phyloP scores from a whole-genome alignment of 2,797 vertebrate genomes.

The Acomys russatus region DNA sequence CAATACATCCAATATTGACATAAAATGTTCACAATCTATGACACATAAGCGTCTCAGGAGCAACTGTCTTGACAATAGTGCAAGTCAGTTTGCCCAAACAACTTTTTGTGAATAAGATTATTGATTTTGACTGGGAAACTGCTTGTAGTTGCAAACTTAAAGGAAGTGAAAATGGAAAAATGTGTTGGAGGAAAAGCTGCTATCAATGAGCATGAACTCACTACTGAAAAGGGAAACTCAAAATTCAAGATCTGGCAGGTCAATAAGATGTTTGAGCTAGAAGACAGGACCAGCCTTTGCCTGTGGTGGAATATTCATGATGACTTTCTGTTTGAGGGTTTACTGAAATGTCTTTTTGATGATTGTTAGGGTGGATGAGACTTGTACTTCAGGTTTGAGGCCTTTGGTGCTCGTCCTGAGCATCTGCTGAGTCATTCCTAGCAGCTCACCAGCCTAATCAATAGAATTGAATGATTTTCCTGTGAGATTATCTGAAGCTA shows the following conservation, averaged over 20 bases:
- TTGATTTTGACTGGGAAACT: constrained; percentile 43
- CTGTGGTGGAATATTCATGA: neutral
- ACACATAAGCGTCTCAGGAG: neutral
- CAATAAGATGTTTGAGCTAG: neutral
- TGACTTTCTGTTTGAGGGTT: constrained; percentile 21
- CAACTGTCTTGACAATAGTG: constrained; percentile 21
- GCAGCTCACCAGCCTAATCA: neutral
- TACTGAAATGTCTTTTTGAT: constrained; percentile 56
- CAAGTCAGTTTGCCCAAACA: constrained; percentile 54
- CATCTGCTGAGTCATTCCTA: neutral
- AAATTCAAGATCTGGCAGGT: neutral
- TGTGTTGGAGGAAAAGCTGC: neutral
- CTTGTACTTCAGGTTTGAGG: neutral
- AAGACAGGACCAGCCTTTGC: neutral
- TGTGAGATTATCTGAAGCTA: neutral
- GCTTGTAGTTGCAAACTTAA: constrained; percentile 45
- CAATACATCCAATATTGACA: neutral
- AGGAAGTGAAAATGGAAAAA: constrained; percentile 37
- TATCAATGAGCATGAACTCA: constrained; percentile 41
- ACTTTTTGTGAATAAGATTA: constrained; percentile 66
- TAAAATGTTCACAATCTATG: neutral
- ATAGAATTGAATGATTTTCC: neutral
- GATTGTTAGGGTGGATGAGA: neutral
- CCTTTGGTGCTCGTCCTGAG: neutral
- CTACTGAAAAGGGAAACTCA: constrained; percentile 27